phyloP scores from a whole-genome alignment of 2,888 invertebrate genomes.

The Gortyna flavago region DNA sequence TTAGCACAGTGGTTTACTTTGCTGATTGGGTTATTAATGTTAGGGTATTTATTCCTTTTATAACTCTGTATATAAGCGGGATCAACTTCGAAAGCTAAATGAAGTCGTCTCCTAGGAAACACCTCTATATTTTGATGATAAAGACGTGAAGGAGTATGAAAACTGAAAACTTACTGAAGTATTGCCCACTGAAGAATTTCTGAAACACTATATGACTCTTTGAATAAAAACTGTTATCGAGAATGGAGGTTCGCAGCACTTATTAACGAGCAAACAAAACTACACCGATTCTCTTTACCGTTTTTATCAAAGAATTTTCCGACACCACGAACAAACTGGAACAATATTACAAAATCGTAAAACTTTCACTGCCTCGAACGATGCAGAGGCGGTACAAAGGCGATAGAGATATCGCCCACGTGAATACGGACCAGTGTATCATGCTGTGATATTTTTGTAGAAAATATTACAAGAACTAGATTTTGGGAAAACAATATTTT shows the following conservation, averaged over 20 bases:
- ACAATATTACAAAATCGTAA: conserved; percentile 12
- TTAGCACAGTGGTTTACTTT: background rate
- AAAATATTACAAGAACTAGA: conserved; percentile 30
- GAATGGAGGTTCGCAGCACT: background rate
- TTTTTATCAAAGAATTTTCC: background rate
- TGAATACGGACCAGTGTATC: conserved; percentile 36
- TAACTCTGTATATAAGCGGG: background rate
- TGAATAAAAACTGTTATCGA: background rate
- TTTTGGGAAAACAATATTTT: conserved; percentile 11
- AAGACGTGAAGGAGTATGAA: background rate
- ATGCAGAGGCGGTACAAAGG: conserved; percentile 6
- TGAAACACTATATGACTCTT: background rate
- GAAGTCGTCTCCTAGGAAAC: background rate
- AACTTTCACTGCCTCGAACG: conserved; percentile 8
- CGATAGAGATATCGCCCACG: conserved; percentile 27
- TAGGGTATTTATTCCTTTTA: background rate
- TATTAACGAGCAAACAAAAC: background rate
- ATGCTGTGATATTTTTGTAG: conserved; percentile 16
- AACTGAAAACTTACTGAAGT: background rate
- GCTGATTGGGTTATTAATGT: background rate
- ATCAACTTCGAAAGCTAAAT: background rate
- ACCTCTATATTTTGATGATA: background rate
- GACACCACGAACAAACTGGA: background rate
- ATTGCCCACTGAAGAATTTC: too few species aligned
- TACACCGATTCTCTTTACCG: background rate